phyloP scores from a whole-genome alignment of 2,888 invertebrate species.

The Cataglyphis rosenhaueri region DNA sequence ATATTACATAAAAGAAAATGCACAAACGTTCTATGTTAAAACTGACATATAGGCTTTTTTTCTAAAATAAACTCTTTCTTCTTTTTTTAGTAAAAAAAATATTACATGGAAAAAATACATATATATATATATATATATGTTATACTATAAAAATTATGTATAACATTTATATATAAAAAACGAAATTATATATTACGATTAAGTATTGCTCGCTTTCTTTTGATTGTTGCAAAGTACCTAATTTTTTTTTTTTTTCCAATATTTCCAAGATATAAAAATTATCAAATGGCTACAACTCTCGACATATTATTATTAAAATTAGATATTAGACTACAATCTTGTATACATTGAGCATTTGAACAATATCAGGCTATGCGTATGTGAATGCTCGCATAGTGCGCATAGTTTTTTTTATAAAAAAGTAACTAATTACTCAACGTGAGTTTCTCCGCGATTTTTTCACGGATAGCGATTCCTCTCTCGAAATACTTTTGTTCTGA shows the following conservation, averaged over 20 bases:
- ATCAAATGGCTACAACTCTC: neutral
- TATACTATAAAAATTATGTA: neutral
- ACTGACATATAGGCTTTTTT: neutral
- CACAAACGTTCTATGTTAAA: slow-evolving; percentile 4
- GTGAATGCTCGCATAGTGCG: neutral
- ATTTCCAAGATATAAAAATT: neutral
- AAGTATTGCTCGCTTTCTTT: neutral
- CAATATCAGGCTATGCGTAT: neutral
- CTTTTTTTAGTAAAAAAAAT: neutral
- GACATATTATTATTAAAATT: slow-evolving; percentile 25
- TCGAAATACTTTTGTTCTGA: slow-evolving; percentile 18
- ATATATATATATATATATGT: neutral
- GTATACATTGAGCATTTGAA: slow-evolving; percentile 19
- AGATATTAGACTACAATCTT: neutral
- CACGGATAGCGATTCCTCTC: slow-evolving; percentile 2
- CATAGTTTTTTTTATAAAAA: slow-evolving; percentile 38
- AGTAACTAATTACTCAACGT: slow-evolving; percentile 38
- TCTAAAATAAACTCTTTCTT: neutral
- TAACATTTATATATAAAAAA: neutral
- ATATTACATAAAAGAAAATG: slow-evolving; percentile 16
- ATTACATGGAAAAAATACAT: neutral
- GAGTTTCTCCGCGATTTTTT: slow-evolving; percentile 43
- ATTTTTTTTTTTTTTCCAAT: neutral
- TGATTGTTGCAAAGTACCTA: neutral
- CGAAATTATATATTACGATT: neutral